Conservation (phyloP, 2,113 vertebrate genomes). For the Ivindomyrus marchei region DNA sequence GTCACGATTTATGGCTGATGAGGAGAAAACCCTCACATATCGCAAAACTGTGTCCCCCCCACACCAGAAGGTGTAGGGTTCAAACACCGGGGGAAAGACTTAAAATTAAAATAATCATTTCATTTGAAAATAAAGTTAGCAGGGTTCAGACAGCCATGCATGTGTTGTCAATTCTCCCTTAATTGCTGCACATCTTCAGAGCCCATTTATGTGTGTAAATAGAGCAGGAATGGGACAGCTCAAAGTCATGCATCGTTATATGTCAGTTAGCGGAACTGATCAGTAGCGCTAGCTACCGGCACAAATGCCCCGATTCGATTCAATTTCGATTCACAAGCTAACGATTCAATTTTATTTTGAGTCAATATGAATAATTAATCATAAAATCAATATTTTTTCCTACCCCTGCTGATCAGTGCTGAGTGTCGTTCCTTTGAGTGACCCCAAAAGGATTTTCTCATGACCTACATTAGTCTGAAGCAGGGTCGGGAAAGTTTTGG, state of each 20-base stretch:
- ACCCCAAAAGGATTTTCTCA: constrained; percentile 47
- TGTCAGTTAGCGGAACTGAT: neutral
- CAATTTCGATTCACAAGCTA: constrained; percentile 27
- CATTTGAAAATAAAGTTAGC: neutral
- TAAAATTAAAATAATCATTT: neutral
- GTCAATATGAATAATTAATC: neutral
- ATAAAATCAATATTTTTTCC: neutral
- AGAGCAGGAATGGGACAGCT: constrained; percentile 46
- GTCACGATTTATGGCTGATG: constrained; percentile 1
- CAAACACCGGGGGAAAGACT: neutral
- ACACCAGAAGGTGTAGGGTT: neutral
- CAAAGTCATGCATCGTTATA: constrained; percentile 47
- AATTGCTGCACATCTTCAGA: neutral
- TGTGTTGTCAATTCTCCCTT: neutral
- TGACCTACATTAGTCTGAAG: constrained; percentile 53
- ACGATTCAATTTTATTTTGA: constrained; percentile 29
- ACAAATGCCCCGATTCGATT: neutral
- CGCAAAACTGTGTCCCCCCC: neutral
- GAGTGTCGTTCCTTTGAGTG: constrained; percentile 44
- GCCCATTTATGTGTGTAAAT: constrained; percentile 35
- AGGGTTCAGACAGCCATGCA: neutral
- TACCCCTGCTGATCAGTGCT: constrained; percentile 52
- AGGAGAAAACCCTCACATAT: neutral
- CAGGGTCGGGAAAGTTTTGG: constrained; percentile 32
- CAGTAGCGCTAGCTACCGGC: neutral